A percentile compares a stretch with the other conserved stretches of the same genome.
Conservation (phyloP, 2,113 vertebrate genomes). For the Poeciliopsis prolifica region DNA sequence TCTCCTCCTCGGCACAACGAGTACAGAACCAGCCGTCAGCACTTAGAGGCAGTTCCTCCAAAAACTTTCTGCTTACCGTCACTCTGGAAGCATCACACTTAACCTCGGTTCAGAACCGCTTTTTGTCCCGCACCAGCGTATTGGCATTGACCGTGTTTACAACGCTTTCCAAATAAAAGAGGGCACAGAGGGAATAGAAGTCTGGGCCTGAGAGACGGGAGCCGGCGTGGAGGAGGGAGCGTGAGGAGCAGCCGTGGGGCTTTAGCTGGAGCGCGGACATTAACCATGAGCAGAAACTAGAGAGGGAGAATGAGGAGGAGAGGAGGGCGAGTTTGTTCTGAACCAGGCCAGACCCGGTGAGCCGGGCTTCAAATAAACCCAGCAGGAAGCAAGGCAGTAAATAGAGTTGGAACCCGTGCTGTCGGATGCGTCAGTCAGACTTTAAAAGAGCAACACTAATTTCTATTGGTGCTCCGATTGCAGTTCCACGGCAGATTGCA, state of each 20-base stretch:
- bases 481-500: no score
- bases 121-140: conserved; percentile 61
- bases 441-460: neutral
- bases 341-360: conserved; percentile 24
- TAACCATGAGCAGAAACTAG: conserved; percentile 72
- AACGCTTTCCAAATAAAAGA: conserved; percentile 68
- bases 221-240: conserved; percentile 56
- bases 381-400: conserved; percentile 69
- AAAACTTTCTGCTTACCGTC: conserved; percentile 49
- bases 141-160: conserved; percentile 76
- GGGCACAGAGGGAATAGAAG: conserved; percentile 70
- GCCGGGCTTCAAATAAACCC: conserved; percentile 71
- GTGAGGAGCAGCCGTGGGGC: conserved; percentile 60
- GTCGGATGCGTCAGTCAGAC: neutral
- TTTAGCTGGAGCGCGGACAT: conserved; percentile 67
- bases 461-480: neutral
- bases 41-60: conserved; percentile 9
- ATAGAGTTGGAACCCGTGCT: conserved; percentile 48
- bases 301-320: conserved; percentile 11
- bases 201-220: conserved; percentile 50
- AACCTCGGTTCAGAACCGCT: conserved; percentile 65
- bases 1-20: conserved; percentile 36
- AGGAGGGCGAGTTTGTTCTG: conserved; percentile 40
- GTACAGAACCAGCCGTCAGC: conserved; percentile 50
- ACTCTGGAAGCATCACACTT: conserved; percentile 53